Evolutionary conservation across 2,888 invertebrate species (phyloP), one percentile per base, ranked within the genome.

Genomic region (Andrena hattorfiana): DNA sequence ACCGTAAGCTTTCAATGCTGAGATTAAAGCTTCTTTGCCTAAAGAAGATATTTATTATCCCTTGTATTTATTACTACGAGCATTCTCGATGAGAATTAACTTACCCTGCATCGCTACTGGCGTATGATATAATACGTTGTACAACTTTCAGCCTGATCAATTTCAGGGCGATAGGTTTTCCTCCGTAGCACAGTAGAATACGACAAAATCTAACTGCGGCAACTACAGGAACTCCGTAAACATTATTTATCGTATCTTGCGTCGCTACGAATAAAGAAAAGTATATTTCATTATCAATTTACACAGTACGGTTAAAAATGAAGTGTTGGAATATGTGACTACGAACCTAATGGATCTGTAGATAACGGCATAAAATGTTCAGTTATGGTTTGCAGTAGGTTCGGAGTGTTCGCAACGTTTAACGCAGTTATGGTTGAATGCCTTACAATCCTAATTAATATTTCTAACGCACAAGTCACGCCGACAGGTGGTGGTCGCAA

Each of bases 371-470:
- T 86, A 93, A 97, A 97, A 90, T 96, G 93, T 16, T 91, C 93
- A 20, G 96, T 92, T 23, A 97, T 94, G 20, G 94, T 94, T 1
- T 95, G 94, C 84, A 98, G 94, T 20, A 98, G 95, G 85, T 96
- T 95, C 0, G 96, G 96, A 85, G 95, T 95, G 63, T 95, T 94
- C 16, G 96, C 94, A 74, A 98, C 95, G 91, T 95, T 95, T 54
- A 95, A 94, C 0, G 97, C 96, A 71, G 96, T 95, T 84, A 96
- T 95, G 56, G 95, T 94, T 8, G 97, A 98, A 93, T 98, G 97
- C 90, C 98, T 96, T 0, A 96, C 96, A 54, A 99, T 93, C 84
- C 98, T 96, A 69, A 96, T 97, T 64, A 99, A 94, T 85, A 98
- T 96, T 94, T 98, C 97, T 67, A 99, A 92, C 69, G 97, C 96